Conservation (phyloP, 2,888 invertebrate genomes). For the Peribatodes rhomboidaria region DNA sequence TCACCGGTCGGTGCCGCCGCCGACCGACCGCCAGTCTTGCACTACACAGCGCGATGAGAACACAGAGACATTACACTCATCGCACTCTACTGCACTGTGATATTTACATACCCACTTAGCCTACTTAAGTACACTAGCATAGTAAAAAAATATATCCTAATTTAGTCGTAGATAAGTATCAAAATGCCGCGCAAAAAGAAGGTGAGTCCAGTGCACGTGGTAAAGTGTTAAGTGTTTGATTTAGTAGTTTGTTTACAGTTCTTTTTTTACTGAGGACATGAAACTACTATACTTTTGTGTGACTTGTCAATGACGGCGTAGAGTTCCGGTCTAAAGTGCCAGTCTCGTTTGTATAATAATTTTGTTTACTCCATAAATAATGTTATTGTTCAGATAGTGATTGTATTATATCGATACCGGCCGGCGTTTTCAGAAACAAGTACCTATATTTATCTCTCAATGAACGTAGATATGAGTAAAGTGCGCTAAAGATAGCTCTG, state of each 20-base stretch:
- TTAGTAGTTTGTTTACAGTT: slow-evolving; percentile 42
- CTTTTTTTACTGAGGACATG: slow-evolving; percentile 14
- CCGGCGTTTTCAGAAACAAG: slow-evolving; percentile 2
- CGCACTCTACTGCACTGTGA: slow-evolving; percentile 67
- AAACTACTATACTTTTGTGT: neutral
- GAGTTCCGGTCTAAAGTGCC: slow-evolving; percentile 7
- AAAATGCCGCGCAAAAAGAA: slow-evolving; percentile 84
- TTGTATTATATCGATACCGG: neutral
- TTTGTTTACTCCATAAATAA: neutral
- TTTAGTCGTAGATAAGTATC: slow-evolving; percentile 56
- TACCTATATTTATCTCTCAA: neutral
- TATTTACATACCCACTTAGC: slow-evolving; percentile 73
- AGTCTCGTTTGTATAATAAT: neutral
- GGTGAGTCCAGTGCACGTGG: slow-evolving; percentile 66
- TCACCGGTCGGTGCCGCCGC: slow-evolving; percentile 54
- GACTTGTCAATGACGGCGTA: slow-evolving; percentile 10
- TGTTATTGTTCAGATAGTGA: slow-evolving; percentile 1
- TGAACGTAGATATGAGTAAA: slow-evolving; percentile 3
- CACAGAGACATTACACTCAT: slow-evolving; percentile 56
- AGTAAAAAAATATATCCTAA: slow-evolving; percentile 42
- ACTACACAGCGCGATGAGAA: slow-evolving; percentile 76
- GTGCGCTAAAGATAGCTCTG: neutral
- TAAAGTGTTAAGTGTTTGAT: slow-evolving; percentile 27
- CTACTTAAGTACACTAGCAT: slow-evolving; percentile 33
- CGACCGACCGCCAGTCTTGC: slow-evolving; percentile 59